Evolutionary conservation across 2,888 invertebrate genomes (phyloP).

Genomic region (Macaria liturata): DNA sequence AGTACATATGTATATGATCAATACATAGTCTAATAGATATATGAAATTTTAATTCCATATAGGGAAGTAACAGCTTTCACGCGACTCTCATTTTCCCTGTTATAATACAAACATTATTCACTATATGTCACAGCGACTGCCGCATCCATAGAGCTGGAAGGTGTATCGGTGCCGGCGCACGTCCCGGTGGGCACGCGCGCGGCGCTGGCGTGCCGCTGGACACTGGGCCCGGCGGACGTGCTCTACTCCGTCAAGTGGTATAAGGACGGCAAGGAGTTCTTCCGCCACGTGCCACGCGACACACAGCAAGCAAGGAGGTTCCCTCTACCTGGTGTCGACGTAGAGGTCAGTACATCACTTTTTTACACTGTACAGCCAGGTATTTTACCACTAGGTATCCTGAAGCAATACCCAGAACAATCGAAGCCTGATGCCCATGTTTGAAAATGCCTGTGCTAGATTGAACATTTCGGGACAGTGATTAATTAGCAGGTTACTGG

Average conservation of each 20-base stretch:
- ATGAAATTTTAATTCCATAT: too few species aligned
- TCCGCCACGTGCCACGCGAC: conserved; percentile 92
- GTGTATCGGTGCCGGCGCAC: conserved; percentile 92
- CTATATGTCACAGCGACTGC: conserved; percentile 7
- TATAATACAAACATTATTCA: background rate
- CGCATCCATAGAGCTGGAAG: conserved; percentile 76
- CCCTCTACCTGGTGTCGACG: conserved; percentile 90
- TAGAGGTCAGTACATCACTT: conserved; percentile 83
- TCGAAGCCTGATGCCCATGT: too few species aligned
- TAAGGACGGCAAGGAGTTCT: conserved; percentile 95
- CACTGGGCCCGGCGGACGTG: conserved; percentile 89
- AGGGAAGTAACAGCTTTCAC: too few species aligned
- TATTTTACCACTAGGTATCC: too few species aligned
- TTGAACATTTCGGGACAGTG: too few species aligned
- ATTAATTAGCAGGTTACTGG: too few species aligned
- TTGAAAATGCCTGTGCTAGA: too few species aligned
- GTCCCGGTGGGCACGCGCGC: conserved; percentile 91
- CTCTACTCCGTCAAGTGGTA: conserved; percentile 96
- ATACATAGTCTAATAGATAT: too few species aligned
- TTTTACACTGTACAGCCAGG: background rate
- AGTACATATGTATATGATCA: too few species aligned
- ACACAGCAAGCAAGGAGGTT: conserved; percentile 91
- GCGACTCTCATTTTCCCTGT: background rate
- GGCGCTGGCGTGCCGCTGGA: conserved; percentile 91
- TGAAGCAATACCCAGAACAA: too few species aligned